Evolutionary conservation across 2,888 invertebrate genomes (phyloP).

Genomic region (Drosophila flavopinicola): DNA sequence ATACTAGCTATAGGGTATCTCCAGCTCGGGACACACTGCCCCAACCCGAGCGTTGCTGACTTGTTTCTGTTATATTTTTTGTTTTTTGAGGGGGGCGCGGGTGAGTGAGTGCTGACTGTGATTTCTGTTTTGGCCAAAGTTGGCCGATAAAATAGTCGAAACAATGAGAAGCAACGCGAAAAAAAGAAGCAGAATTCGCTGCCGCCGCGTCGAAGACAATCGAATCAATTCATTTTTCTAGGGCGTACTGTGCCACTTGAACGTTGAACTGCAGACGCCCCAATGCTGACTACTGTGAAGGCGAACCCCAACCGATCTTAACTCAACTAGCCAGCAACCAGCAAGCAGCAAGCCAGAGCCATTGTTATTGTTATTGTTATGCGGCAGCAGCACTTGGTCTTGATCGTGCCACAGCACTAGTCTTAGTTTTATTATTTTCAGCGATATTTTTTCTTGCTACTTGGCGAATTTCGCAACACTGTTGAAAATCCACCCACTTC

Average conservation of each 20-base stretch:
- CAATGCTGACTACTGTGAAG: conserved; percentile 82
- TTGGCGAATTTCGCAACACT: conserved; percentile 68
- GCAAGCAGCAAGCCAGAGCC: conserved; percentile 25
- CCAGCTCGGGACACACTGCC: too few species aligned
- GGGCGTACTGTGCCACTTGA: conserved; percentile 84
- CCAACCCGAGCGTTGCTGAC: neutral
- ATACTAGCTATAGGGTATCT: too few species aligned
- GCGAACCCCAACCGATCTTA: conserved; percentile 55
- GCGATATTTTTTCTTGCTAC: conserved; percentile 38
- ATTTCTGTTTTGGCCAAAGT: conserved; percentile 55
- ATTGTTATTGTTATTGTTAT: conserved; percentile 66
- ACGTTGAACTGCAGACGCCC: conserved; percentile 84
- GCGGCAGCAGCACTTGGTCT: conserved; percentile 61
- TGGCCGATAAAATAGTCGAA: conserved; percentile 64
- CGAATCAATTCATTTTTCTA: conserved; percentile 82
- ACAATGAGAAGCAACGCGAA: conserved; percentile 37
- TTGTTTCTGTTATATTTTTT: conserved; percentile 4
- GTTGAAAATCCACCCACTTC: conserved; percentile 8
- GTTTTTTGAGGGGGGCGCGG: conserved; percentile 22
- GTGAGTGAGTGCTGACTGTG: conserved; percentile 38
- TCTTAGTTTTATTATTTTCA: conserved; percentile 72
- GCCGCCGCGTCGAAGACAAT: conserved; percentile 61
- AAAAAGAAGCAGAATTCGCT: conserved; percentile 15
- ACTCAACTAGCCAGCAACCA: conserved; percentile 32
- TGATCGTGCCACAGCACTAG: conserved; percentile 75